Percentiles rank a stretch among this genome's conserved stretches.
phyloP scores from a whole-genome alignment of 2,888 invertebrate genomes.

The Cacoxenus indagator region DNA sequence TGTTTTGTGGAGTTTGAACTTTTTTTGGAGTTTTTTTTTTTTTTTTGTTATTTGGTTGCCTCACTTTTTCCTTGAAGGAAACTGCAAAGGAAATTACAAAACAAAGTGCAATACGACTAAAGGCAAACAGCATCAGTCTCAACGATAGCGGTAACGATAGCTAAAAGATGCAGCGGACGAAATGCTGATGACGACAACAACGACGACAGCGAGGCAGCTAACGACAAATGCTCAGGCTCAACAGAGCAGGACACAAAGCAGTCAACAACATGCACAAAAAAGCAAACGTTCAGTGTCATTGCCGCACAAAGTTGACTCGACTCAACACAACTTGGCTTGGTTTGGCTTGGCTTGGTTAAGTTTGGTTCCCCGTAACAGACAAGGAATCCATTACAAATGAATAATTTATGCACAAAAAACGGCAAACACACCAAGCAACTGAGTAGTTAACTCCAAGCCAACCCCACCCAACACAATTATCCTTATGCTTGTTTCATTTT shows the following conservation, averaged over 20 bases:
- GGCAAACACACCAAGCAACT: constrained; percentile 6
- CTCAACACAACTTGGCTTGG: background rate
- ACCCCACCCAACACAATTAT: background rate
- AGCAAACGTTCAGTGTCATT: constrained; percentile 14
- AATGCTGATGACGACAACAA: constrained; percentile 2
- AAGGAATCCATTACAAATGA: constrained; percentile 55
- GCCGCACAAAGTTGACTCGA: background rate
- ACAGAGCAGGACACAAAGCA: background rate
- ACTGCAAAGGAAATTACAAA: constrained; percentile 62
- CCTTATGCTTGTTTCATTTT: background rate
- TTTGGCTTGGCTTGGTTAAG: background rate
- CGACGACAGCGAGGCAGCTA: background rate
- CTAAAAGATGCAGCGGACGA: constrained; percentile 1
- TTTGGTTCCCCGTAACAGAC: background rate
- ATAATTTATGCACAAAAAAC: constrained; percentile 56
- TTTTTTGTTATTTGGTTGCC: background rate
- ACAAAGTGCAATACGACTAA: constrained; percentile 64
- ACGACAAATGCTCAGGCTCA: background rate
- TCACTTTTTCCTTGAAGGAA: constrained; percentile 26
- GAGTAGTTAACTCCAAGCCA: background rate
- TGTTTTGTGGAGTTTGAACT: background rate
- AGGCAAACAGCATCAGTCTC: constrained; percentile 50
- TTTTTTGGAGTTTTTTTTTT: background rate
- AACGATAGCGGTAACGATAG: no score
- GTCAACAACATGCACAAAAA: constrained; percentile 2